Evolutionary conservation across 2,113 vertebrate genomes (phyloP), one percentile per base, ranked within the genome.

Genomic region (Podilymbus podiceps): DNA sequence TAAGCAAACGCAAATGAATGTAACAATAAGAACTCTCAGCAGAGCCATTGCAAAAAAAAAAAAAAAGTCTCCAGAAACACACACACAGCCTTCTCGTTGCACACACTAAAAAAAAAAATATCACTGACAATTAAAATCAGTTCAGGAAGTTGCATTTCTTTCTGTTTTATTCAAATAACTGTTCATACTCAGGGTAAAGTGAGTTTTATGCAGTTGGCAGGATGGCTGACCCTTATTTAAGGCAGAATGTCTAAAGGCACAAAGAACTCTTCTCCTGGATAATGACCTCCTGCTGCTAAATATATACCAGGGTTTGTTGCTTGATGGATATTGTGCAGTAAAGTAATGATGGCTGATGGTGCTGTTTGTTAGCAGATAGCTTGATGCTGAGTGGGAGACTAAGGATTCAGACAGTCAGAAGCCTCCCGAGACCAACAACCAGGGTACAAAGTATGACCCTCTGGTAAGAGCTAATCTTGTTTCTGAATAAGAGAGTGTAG

Each of bases 211-310:
- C 88, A 95, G 86, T 58, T 47, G 3, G 23, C 91, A 93, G 94
- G 85, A 89, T 95, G 86, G 60, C 94, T 95, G 91, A 96, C 95
- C 83, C 91, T 97, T 95, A 94, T 77, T 97, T 96, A 96, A 96
- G 84, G 97, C 93, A 96, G 85, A 97, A 79, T 87, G 78, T 95
- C 93, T 90, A 89, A 81, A 84, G 82, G 92, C 90, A 82, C 2
- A 6, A 97, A 90, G 83, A 97, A 92, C 21, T 11, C 46, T 83
- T 90, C 73, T 74, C 90, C 91, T 68, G 77, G 93, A 93, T 97
- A 97, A 97, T 3, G 5, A 96, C 95, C 93, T 73, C 91, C 96
- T 67, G 68, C 86, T 83, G 92, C 91, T 96, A 97, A 94, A 97
- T 92, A 96, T 96, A 97, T 90, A 80, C 79, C 69, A 76, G 80